A percentile compares a stretch with the other conserved stretches of the same genome.
These are phyloP conservation scores for Drosophila nr. perissopoda DNA, from an alignment of 2,888 invertebrate genomes.

Conservation along the genomic window DNA sequence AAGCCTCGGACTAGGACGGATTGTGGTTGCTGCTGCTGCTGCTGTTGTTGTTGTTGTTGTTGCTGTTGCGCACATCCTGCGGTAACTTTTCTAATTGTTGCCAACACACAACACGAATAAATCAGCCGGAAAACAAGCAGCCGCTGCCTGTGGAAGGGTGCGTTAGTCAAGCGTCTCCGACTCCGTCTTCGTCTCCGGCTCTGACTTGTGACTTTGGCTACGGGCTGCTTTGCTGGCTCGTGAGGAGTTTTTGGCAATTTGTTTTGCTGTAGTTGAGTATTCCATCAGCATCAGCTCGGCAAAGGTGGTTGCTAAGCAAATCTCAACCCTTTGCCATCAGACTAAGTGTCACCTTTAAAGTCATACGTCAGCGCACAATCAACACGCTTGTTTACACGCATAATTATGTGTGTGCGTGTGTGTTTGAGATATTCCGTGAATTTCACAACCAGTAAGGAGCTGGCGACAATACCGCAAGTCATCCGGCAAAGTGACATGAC, in stretches of 20 bases:
- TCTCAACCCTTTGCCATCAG: slow-evolving; percentile 53
- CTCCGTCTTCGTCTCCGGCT: neutral
- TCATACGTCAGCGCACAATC: slow-evolving; percentile 79
- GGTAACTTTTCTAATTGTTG: slow-evolving; percentile 84
- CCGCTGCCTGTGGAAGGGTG: slow-evolving; percentile 44
- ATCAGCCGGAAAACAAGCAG: slow-evolving; percentile 76
- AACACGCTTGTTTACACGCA: slow-evolving; percentile 80
- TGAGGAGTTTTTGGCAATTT: slow-evolving; percentile 69
- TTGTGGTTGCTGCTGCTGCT: neutral
- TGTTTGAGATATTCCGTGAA: slow-evolving; percentile 58
- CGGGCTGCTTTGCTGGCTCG: slow-evolving; percentile 12
- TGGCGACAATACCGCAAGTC: slow-evolving; percentile 35
- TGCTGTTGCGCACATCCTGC: slow-evolving; percentile 65
- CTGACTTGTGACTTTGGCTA: slow-evolving; percentile 11
- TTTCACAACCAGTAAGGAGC: slow-evolving; percentile 29
- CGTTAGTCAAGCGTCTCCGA: slow-evolving; percentile 21
- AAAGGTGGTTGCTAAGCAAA: slow-evolving; percentile 31
- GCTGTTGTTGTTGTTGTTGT: slow-evolving; percentile 31
- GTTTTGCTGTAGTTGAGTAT: slow-evolving; percentile 65
- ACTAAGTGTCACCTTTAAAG: slow-evolving; percentile 24
- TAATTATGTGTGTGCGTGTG: slow-evolving; percentile 67
- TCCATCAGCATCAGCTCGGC: slow-evolving; percentile 43
- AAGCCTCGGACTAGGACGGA: slow-evolving; percentile 5
- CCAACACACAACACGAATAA: slow-evolving; percentile 81
- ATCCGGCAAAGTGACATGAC: slow-evolving; percentile 20